Evolutionary conservation across 2,113 vertebrate species (phyloP).

Genomic region (Sinosuthora webbiana): DNA sequence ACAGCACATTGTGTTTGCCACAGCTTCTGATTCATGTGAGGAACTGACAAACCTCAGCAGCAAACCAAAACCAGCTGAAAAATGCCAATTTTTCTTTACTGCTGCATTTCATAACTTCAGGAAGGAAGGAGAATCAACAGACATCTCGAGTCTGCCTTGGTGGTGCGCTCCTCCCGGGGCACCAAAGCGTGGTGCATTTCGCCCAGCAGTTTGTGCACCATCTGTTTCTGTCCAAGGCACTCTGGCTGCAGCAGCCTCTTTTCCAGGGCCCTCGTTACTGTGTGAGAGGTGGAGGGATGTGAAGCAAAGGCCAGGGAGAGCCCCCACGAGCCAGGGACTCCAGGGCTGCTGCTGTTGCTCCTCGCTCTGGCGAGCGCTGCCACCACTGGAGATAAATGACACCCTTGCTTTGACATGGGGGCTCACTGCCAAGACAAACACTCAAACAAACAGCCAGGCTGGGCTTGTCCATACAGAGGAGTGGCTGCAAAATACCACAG

Average conservation of each 20-base stretch:
- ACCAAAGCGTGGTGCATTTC: not conserved
- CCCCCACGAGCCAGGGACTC: not conserved
- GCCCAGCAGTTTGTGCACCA: not conserved
- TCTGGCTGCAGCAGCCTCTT: not conserved
- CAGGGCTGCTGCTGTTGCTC: not conserved
- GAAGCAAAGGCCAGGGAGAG: not conserved
- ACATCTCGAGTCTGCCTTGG: not conserved
- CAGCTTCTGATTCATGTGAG: conserved; percentile 14
- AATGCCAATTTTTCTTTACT: not conserved
- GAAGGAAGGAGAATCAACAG: not conserved
- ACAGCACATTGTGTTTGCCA: conserved; percentile 22
- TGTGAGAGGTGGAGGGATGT: not conserved
- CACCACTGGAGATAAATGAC: not conserved
- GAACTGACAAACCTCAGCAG: not conserved
- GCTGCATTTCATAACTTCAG: not conserved
- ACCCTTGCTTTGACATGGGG: not conserved
- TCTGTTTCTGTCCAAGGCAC: not conserved
- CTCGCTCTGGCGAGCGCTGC: not conserved
- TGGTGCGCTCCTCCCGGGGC: rapidly evolving
- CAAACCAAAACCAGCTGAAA: conserved; percentile 28
- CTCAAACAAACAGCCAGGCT: not conserved
- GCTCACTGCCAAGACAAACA: not conserved
- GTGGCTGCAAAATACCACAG: not conserved
- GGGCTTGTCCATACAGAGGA: not conserved
- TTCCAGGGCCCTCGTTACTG: not conserved